Conservation (phyloP, 35 echinoderm and acorn worm genomes). For the Lytechinus variegatus region DNA sequence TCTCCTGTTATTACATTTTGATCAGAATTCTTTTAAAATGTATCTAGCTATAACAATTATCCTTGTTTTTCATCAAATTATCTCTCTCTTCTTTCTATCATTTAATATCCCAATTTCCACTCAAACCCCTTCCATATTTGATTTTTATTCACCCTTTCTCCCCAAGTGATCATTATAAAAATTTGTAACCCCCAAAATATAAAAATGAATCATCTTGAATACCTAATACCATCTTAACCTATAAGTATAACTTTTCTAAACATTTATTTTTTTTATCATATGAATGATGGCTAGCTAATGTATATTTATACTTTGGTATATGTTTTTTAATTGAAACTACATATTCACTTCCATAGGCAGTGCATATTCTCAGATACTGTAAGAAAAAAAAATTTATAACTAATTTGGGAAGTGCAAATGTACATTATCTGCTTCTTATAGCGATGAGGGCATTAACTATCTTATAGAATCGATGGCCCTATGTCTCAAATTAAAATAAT, state of each 20-base stretch:
- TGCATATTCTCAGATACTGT: background rate
- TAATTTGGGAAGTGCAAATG: background rate
- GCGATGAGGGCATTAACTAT: too few species aligned
- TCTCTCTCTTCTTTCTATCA: background rate
- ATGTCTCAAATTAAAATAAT: background rate
- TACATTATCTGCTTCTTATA: too few species aligned
- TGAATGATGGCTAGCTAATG: too few species aligned
- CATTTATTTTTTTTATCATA: too few species aligned
- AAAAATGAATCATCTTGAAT: too few species aligned
- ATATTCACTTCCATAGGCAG: too few species aligned
- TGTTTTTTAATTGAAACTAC: too few species aligned
- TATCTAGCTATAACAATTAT: background rate
- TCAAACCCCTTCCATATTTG: background rate
- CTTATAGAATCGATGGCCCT: too few species aligned
- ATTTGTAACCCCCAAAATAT: background rate
- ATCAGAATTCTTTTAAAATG: background rate
- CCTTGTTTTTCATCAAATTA: background rate
- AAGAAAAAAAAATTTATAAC: background rate
- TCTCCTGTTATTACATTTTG: background rate
- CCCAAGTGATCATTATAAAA: background rate
- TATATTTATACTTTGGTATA: too few species aligned
- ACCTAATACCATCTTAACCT: too few species aligned
- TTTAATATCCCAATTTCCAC: background rate
- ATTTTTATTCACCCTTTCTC: background rate
- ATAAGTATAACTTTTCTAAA: too few species aligned